Base-by-base conservation (phyloP, 2,113 vertebrate genomes). In the Puntigrus tetrazona region DNA sequence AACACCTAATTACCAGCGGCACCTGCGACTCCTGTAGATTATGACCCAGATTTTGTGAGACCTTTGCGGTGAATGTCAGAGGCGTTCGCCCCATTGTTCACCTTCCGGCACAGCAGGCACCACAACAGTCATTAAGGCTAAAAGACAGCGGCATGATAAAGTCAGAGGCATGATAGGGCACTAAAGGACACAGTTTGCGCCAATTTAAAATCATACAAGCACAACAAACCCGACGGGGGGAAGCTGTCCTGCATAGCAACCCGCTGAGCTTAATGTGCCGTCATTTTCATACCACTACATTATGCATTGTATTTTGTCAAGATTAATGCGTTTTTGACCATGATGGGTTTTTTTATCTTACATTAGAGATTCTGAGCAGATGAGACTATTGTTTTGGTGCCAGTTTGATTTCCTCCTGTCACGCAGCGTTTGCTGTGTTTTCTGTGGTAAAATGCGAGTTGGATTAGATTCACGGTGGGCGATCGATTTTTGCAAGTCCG, bases 81-180 rank as follows among this genome's bases (percentile, higher is more conserved):
- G 41, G 29, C 61, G n/a, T 20, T 55, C 31, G n/a, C 45, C 29
- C 45, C 31, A 81, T 81, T 70, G 63, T 81, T 70, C 45, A n/a
- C 20, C 45, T 50, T 82, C 79, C 79, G 63, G 79, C 78, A 67
- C 78, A 65, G 78, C 78, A 20, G 78, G 78, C 59, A 1, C 10
- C 59, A 22, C 9, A 13, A 67, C 25, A 80, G 78, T 85, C 86
- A 87, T 87, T 87, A 87, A 87, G 41, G 43, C 38, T 67, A 70
- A 78, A 5, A 85, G 69, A 70, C 22, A n/a, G 78, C 4, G 20
- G 25, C 43, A 67, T 45, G 38, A 25, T 72, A 16, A 41, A 67
- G 61, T 59, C 57, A 52, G 45, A 55, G 22, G 43, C 79, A 82
- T 76, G 52, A 81, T 82, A 69, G 43, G 9, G 18, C 63, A 50